Evolutionary conservation across 2,797 vertebrate species (phyloP), one percentile per base, ranked within the genome.

Genomic region (Oryzias dopingdopingensis): DNA sequence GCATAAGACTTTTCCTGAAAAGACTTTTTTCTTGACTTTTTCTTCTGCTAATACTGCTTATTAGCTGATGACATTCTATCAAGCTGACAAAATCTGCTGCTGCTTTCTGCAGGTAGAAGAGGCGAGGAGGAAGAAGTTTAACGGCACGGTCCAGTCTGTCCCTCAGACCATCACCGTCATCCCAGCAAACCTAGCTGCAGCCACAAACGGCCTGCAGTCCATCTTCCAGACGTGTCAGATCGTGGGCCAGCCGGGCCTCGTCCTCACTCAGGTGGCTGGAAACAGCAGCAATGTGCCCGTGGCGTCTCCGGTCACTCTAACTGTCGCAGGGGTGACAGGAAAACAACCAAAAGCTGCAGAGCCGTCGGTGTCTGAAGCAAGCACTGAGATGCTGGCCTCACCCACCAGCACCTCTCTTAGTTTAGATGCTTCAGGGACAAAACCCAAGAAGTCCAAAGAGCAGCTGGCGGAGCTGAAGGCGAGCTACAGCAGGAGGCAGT

Each of bases 201-300:
- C 92, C 16, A 85, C 92, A 63, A 97, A 96, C 48, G 95, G 97
- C 17, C 88, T 99, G 40, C 95, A 95, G 83, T 96, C 96, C 32
- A 96, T 99, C 79, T 92, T 99, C 81, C 96, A 98, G 89, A 96
- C 96, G 0, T 99, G 96, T 82, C 97, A 98, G 90, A 96, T 99
- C 41, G 94, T 99, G 1, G 96, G 96, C 17, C 96, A 97, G 79
- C 93, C 96, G 0, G 94, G 97, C 22, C 92, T 99, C 6, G 94
- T 99, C 44, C 92, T 99, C 52, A 94, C 97, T 1, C 96, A 97
- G 82, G 93, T 98, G 16, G 85, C 93, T 2, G 90, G 92, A 16
- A 72, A 49, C 7, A 74, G 93, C 8, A 88, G 93, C 59, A 76
- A 91, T 0, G 68, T 98, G 52, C 94, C 96, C 0, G 94, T 95